Base-by-base conservation (phyloP, 2,888 invertebrate species). In the Eristalis pertinax region DNA sequence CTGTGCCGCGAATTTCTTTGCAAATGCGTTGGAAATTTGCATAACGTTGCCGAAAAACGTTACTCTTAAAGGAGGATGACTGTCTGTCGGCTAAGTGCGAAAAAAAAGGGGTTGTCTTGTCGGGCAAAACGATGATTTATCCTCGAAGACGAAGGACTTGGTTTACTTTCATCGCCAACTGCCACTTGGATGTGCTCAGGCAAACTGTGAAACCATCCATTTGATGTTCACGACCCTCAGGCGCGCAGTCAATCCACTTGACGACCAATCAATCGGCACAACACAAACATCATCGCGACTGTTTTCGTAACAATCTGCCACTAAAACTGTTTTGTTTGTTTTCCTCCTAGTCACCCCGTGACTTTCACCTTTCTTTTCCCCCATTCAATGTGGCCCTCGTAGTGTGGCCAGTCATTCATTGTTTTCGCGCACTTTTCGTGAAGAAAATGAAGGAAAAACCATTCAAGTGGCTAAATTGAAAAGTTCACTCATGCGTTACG, bases 401-500 rank as follows among this genome's bases (percentile, higher is more conserved):
- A 19, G 7, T n/a, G 19, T 50, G 50, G n/a, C 15, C 19, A 15
- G 43, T 7, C n/a, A n/a, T n/a, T n/a, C 50, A 50, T 19, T 50
- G 29, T 65, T 76, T 73, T 67, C 35, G 68, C 24, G 50, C 13
- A 58, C 60, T 56, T 4, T 75, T 68, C 64, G 19, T 56, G 70
- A 29, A 56, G 41, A 78, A 72, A 69, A 22, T 63, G 19, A 13
- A 24, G 72, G 65, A 19, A 24, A 60, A 56, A 7, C n/a, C 0
- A 19, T 67, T 32, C 58, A 2, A 38, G 35, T 62, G 26, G 1
- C 24, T 13, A 38, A 64, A 80, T 76, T 82, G 77, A 62, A 85
- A 82, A 82, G 72, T 24, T 62, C 77, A 78, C 70, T 84, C 72
- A 84, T 70, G 75, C 79, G 64, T 70, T 70, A 19, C 69, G 13